Percentiles rank a stretch among this genome's conserved stretches.
These are phyloP conservation scores for Pachymerium ferrugineum DNA, from an alignment of 2,888 invertebrate species.

Conservation along the genomic window DNA sequence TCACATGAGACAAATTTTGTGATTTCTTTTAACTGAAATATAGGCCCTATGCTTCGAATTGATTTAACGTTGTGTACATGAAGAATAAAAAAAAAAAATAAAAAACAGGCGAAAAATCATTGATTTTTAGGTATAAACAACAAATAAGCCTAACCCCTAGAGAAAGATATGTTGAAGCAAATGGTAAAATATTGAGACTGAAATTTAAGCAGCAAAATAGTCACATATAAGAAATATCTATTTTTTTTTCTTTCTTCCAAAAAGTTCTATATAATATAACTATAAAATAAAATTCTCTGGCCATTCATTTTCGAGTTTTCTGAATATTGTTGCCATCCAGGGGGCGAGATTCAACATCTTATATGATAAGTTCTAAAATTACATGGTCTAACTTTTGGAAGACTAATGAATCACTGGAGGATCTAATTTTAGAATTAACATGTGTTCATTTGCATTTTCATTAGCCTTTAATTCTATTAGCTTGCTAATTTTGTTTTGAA, in stretches of 20 bases:
- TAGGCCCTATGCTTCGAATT: background rate
- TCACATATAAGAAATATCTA: background rate
- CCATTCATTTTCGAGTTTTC: background rate
- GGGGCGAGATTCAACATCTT: background rate
- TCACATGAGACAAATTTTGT: background rate
- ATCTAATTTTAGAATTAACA: constrained; percentile 8
- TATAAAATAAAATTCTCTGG: background rate
- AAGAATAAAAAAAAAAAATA: background rate
- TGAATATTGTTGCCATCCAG: background rate
- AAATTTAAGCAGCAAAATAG: constrained; percentile 10
- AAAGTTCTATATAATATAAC: background rate
- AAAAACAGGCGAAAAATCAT: background rate
- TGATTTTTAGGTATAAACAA: background rate
- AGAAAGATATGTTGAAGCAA: background rate
- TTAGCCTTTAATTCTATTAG: constrained; percentile 18
- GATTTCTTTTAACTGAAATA: no score
- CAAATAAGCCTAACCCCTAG: background rate
- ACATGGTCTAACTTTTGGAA: background rate
- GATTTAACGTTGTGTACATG: background rate
- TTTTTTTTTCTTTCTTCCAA: background rate
- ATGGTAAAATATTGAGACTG: constrained; percentile 7
- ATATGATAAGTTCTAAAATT: background rate
- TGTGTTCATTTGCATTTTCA: constrained; percentile 6
- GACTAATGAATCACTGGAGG: constrained; percentile 13
- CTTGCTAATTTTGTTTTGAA: background rate